Evolutionary conservation across 1,140 invertebrate genomes (phyloP), one percentile per base, ranked within the genome.

Genomic region (Helicoverpa armigera): DNA sequence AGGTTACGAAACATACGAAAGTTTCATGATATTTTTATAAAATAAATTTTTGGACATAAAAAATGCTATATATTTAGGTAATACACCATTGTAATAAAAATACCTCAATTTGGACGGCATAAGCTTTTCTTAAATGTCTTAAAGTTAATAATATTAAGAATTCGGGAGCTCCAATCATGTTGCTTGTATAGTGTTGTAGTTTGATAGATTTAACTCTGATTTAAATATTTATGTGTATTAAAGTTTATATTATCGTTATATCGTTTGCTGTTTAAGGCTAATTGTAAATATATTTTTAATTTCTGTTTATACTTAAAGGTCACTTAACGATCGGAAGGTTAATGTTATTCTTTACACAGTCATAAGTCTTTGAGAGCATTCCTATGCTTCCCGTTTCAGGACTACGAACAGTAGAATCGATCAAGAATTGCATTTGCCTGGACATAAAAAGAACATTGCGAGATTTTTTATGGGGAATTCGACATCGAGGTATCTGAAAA

Each of bases 231-330:
- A 67, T 67, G 75, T 77, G 31, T 76, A 63, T 29, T 65, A 18
- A 48, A 65, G 50, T 54, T 77, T 16, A 67, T 51, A 18, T 9
- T 31, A 51, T 70, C 48, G 50, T 54, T 67, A 31, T 61, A 61
- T 61, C 31, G 16, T 67, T 77, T 23, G 29, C 51, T 77, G n/a
- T 67, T 31, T 76, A 63, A 77, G 43, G 7, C 43, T 76, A 76
- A 50, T 51, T 54, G 61, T 77, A 77, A 77, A 65, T 77, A 63
- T 65, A n/a, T 77, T 65, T 65, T 65, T 65, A 51, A 29, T 35
- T 73, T 73, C 50, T 56, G 54, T 56, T 51, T 77, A 58, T 77
- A 54, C 23, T 54, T 77, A 16, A 77, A 50, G 31, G 61, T 53
- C 16, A 53, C 43, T 23, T 43, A 69, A 69, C 16, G 43, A 76